A percentile compares a stretch with the other conserved stretches of the same genome.
Conservation (phyloP, 2,888 invertebrate species). For the Polyommatus iphigenia region DNA sequence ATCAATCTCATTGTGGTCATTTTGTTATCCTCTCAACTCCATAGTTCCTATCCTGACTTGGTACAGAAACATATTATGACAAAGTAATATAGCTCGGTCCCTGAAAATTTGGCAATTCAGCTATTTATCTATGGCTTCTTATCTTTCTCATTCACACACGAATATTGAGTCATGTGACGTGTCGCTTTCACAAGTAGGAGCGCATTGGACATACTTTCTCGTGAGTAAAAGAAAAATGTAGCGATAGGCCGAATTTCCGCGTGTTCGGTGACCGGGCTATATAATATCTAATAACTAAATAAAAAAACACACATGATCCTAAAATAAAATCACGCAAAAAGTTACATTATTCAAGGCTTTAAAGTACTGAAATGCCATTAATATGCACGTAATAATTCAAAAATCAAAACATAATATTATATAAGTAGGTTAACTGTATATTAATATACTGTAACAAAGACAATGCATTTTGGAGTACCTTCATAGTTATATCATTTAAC, state of each 20-base stretch:
- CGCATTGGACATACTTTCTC: not conserved
- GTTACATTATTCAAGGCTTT: not conserved
- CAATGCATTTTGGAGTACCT: conserved; percentile 13
- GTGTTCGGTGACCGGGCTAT: not conserved
- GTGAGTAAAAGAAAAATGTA: not conserved
- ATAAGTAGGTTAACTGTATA: conserved; percentile 18
- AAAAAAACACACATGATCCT: not conserved
- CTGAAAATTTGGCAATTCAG: not conserved
- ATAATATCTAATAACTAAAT: not conserved
- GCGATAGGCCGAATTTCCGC: not conserved
- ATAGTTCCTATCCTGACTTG: conserved; percentile 2
- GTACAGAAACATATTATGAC: not conserved
- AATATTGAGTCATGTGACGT: not conserved
- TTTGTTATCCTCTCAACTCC: not conserved
- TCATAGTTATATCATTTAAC: conserved; percentile 10
- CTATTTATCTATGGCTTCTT: not conserved
- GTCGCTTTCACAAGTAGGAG: no score
- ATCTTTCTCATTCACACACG: not conserved
- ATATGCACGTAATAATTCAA: not conserved
- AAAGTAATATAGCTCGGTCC: not conserved
- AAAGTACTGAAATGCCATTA: not conserved
- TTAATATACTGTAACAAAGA: conserved; percentile 17
- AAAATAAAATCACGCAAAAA: not conserved
- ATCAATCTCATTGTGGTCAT: not conserved
- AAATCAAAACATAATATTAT: conserved; percentile 21